Evolutionary conservation across 2,113 vertebrate species (phyloP), one percentile per base, ranked within the genome.

Genomic region (Thalassoma bifasciatum): DNA sequence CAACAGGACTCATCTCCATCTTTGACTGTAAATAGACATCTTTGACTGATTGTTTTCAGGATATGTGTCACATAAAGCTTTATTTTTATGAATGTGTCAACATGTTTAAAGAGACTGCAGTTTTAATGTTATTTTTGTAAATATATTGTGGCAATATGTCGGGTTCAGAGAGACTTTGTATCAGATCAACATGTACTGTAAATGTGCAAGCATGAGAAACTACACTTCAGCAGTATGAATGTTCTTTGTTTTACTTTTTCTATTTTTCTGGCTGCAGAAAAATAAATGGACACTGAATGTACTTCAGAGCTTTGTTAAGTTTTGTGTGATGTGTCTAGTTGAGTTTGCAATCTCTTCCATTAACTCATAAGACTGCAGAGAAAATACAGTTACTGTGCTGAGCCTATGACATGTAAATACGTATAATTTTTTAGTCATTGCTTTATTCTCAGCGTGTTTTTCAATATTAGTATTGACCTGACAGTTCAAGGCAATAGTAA

Each of bases 231-330:
- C 84, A 80, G 89, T 88, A 90, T 91, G 88, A 92, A 92, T 93
- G 88, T 90, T 86, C 34, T 73, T 91, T 86, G 62, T 88, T 93
- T 90, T 73, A 81, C 70, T 82, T 87, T 85, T 90, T 84, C 81
- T 86, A 89, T 91, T 91, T 92, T 90, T 89, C 81, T 92, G 81
- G 69, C 72, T 85, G 77, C 84, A 84, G 72, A 91, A 91, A 92
- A 90, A 92, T 91, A 90, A 92, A 92, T 60, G 58, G 83, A 89
- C 86, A 91, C 89, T 91, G 87, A 90, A 91, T 91, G 87, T 92
- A 92, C 66, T 70, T 79, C 44, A 54, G 49, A 52, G 8, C 23
- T 22, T 17, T 21, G 13, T 80, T 51, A 1, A 12, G 13, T 66
- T 46, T 37, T 44, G 23, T 68, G 47, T 37, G 12, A 36, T 2